A percentile compares a stretch with the other conserved stretches of the same genome.
Evolutionary conservation across 2,888 invertebrate genomes (phyloP).

Genomic region (Pristionchus mayeri): DNA sequence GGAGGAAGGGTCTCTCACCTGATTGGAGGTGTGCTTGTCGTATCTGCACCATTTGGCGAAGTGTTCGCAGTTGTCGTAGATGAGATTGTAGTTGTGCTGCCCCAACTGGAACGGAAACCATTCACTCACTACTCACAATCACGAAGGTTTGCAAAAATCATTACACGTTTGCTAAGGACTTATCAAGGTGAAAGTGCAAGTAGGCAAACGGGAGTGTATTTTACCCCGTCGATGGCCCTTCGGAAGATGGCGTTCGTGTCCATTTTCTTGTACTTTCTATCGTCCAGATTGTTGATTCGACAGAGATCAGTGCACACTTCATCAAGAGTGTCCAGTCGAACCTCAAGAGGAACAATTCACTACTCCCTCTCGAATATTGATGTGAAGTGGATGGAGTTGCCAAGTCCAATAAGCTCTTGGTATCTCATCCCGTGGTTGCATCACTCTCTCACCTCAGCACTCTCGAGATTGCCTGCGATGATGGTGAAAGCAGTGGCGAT

Average conservation of each 20-base stretch:
- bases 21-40: conserved; percentile 72
- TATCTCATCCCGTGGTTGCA: not conserved
- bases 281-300: conserved; percentile 64
- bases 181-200: too few species aligned
- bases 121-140: not conserved
- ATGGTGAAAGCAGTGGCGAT: conserved; percentile 49
- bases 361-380: not conserved
- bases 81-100: conserved; percentile 74
- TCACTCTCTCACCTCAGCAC: not conserved
- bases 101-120: conserved; percentile 61
- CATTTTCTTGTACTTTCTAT: conserved; percentile 65
- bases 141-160: too few species aligned
- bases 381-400: not conserved
- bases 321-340: conserved; percentile 56
- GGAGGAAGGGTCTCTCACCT: conserved; percentile 54
- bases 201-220: not conserved
- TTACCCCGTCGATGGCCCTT: conserved; percentile 64
- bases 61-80: conserved; percentile 77
- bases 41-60: conserved; percentile 77
- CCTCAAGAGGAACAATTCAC: too few species aligned
- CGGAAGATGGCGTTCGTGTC: conserved; percentile 63
- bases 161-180: too few species aligned
- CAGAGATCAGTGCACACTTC: conserved; percentile 55
- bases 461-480: not conserved
- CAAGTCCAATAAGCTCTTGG: not conserved